Base-by-base conservation (phyloP, 2,888 invertebrate species). In the Erebia epiphron region DNA sequence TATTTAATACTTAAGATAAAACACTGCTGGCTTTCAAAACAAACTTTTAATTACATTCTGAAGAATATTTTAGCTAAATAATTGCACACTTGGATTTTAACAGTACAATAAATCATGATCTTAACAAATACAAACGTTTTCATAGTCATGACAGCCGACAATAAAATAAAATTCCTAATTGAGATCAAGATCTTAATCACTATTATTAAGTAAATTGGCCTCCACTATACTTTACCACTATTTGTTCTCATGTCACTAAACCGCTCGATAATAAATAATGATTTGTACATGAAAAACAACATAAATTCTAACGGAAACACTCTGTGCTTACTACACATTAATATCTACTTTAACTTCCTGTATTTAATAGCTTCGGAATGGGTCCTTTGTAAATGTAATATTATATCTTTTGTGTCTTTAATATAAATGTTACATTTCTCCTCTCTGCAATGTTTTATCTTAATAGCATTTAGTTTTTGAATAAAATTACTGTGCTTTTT, bases 111-210 rank as follows among this genome's bases (percentile, higher is more conserved):
- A 43, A 14, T n/a, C 7, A 52, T 52, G 1, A 52, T 21, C 11
- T 26, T 11, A 13, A 58, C n/a, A 26, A 58, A 58, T 35, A 58
- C 58, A 58, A 58, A 35, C 58, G 58, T 35, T 56, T 58, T 58
- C 58, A 58, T 58, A 43, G 60, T 43, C 60, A 35, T 26, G 57
- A 58, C 35, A 11, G 10, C 8, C 43, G 16, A 41, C 10, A 60
- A 41, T 43, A 16, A 60, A 60, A 60, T 57, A 56, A 56, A 56
- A 18, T 58, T 58, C 58, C 60, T 43, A 60, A 60, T 16, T 60
- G n/a, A 60, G 60, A 60, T 41, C 60, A 41, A 60, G 60, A 60
- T 60, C 41, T 43, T 60, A 16, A 60, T 60, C 60, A 35, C n/a
- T n/a, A 41, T 41, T n/a, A 60, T 60, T 16, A 10, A 60, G 7